Conservation (phyloP, 2,888 invertebrate species). For the Tachina lurida region DNA sequence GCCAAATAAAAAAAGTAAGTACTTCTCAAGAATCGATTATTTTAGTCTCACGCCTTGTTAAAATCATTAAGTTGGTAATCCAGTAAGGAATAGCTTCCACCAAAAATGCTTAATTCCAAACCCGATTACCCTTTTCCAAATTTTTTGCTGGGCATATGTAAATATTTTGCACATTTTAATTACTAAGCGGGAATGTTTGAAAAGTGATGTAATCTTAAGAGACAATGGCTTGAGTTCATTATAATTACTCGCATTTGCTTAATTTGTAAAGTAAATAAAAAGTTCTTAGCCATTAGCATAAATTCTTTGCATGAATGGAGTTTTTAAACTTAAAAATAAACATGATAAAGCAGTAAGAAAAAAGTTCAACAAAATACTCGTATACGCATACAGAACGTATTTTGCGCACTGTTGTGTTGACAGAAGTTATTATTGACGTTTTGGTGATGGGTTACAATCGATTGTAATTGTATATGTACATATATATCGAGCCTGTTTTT, state of each 20-base stretch:
- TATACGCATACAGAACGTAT: background rate
- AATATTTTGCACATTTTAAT: conserved; percentile 31
- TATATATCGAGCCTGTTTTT: too few species aligned
- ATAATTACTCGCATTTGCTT: conserved; percentile 18
- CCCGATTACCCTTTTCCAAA: too few species aligned
- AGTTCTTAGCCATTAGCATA: conserved; percentile 52
- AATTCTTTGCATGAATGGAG: conserved; percentile 11
- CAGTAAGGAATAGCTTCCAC: too few species aligned
- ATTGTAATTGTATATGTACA: background rate
- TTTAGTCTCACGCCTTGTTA: too few species aligned
- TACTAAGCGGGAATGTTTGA: background rate
- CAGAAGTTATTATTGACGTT: conserved; percentile 36
- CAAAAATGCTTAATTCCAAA: too few species aligned
- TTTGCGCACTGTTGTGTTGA: conserved; percentile 40
- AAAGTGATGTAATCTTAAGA: conserved; percentile 58
- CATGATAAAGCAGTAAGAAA: conserved; percentile 21
- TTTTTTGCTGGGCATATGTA: too few species aligned
- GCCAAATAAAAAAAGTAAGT: too few species aligned
- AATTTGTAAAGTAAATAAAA: conserved; percentile 53
- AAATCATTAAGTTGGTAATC: too few species aligned
- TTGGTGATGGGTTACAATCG: background rate
- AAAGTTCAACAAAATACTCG: conserved; percentile 12
- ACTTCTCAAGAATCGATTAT: too few species aligned
- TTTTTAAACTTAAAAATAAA: conserved; percentile 16
- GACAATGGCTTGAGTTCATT: conserved; percentile 14